These are phyloP conservation scores for Drosophila sucinea DNA, from an alignment of 1,140 invertebrate species.

Conservation along the genomic window DNA sequence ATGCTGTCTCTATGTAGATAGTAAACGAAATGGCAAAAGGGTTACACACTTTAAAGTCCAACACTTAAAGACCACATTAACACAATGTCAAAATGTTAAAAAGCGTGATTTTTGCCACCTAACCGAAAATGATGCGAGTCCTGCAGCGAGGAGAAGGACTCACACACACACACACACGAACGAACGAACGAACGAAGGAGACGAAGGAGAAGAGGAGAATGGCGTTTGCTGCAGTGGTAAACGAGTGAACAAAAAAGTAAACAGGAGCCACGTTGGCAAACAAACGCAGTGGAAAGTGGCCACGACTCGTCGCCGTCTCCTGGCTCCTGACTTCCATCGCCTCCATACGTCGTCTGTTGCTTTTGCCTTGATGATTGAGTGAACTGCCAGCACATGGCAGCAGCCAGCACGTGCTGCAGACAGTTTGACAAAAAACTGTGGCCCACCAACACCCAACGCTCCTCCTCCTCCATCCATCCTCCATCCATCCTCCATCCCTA, in stretches of 20 bases:
- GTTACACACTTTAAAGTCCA: slow-evolving; percentile 28
- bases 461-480: slow-evolving; percentile 15
- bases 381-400: slow-evolving; percentile 76
- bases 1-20: slow-evolving; percentile 27
- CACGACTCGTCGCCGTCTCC: not conserved
- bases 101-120: slow-evolving; percentile 70
- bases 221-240: slow-evolving; percentile 34
- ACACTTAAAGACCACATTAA: slow-evolving; percentile 71
- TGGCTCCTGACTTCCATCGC: not conserved
- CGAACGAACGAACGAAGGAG: not conserved
- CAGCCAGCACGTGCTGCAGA: slow-evolving; percentile 73
- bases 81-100: slow-evolving; percentile 80
- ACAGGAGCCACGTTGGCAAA: slow-evolving; percentile 34
- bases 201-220: not conserved
- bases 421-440: slow-evolving; percentile 81
- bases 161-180: not conserved
- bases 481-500: not conserved
- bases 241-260: slow-evolving; percentile 45
- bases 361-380: slow-evolving; percentile 76
- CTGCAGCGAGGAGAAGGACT: not conserved
- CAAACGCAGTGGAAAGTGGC: slow-evolving; percentile 60
- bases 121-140: not conserved
- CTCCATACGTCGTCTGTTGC: slow-evolving; percentile 21
- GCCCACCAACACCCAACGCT: slow-evolving; percentile 30
- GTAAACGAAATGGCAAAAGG: not conserved